A percentile compares a stretch with the other conserved stretches of the same genome.
phyloP scores from a whole-genome alignment of 2,888 invertebrate genomes.

The Pseudanteris insignis region DNA sequence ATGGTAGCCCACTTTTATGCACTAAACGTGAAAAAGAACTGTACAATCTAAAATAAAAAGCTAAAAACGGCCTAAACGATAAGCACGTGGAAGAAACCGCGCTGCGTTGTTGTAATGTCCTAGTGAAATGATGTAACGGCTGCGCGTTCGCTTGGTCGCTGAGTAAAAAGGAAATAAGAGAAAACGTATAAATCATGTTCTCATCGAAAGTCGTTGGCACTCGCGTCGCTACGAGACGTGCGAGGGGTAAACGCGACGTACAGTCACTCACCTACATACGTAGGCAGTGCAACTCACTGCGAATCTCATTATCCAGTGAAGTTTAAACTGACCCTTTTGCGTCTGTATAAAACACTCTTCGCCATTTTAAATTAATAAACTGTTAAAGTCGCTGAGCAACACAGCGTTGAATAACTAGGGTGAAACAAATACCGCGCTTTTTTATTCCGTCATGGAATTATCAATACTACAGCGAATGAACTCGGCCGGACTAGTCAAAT shows the following conservation, averaged over 20 bases:
- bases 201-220: slow-evolving; percentile 35
- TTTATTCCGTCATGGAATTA: neutral
- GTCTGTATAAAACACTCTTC: neutral
- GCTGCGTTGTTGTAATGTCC: too few relatives aligned
- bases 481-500: too few relatives aligned
- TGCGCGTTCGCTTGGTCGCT: slow-evolving; percentile 49
- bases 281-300: slow-evolving; percentile 1
- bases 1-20: too few relatives aligned
- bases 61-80: too few relatives aligned
- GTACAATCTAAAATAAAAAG: too few relatives aligned
- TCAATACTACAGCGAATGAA: neutral
- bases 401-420: neutral
- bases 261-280: slow-evolving; percentile 43
- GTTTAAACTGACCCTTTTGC: slow-evolving; percentile 20
- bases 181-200: slow-evolving; percentile 21
- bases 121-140: slow-evolving; percentile 9
- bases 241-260: slow-evolving; percentile 27
- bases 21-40: too few relatives aligned
- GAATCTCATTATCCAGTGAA: slow-evolving; percentile 15
- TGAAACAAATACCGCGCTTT: too few relatives aligned
- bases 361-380: neutral
- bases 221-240: neutral
- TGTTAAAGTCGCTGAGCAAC: neutral
- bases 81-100: too few relatives aligned
- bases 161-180: slow-evolving; percentile 48